A percentile compares a stretch with the other conserved stretches of the same genome.
Evolutionary conservation across 2,797 vertebrate species (phyloP).

Genomic region (Scarus forsteni): DNA sequence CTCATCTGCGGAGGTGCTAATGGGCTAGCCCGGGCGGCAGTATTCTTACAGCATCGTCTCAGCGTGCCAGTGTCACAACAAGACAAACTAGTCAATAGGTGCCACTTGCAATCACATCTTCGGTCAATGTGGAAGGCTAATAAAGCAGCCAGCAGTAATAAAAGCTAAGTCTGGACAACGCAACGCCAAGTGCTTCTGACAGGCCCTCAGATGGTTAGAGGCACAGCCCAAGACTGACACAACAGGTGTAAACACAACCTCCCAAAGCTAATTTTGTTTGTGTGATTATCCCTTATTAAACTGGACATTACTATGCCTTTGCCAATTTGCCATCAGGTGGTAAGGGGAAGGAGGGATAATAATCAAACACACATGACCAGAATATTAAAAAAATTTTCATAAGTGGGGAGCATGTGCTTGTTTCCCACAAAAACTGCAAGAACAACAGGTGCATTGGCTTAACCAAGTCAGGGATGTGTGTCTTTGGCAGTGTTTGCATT

Average conservation of each 20-base stretch:
- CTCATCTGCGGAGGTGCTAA: slow-evolving; percentile 51
- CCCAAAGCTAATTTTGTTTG: slow-evolving; percentile 41
- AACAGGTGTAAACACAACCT: slow-evolving; percentile 39
- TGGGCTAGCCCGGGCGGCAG: slow-evolving; percentile 29
- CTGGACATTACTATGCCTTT: slow-evolving; percentile 30
- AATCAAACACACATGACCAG: slow-evolving; percentile 11
- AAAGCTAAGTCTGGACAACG: slow-evolving; percentile 37
- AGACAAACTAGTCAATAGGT: slow-evolving; percentile 66
- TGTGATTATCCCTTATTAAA: slow-evolving; percentile 52
- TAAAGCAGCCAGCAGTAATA: slow-evolving; percentile 70
- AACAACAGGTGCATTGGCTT: too few species aligned
- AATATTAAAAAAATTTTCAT: slow-evolving; percentile 29
- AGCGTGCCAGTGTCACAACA: slow-evolving; percentile 43
- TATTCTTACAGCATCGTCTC: slow-evolving; percentile 40
- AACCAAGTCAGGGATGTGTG: too few species aligned
- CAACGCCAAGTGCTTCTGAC: slow-evolving; percentile 53
- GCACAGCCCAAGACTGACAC: slow-evolving; percentile 38
- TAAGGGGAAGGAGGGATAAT: too few species aligned
- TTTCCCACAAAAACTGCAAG: too few species aligned
- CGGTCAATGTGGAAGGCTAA: slow-evolving; percentile 64
- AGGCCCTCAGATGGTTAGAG: slow-evolving; percentile 40
- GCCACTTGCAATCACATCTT: slow-evolving; percentile 55
- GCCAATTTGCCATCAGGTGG: too few species aligned
- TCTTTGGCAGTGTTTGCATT: too few species aligned
- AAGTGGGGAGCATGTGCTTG: not conserved